Conservation (phyloP, 2,888 invertebrate species). For the Synanthedon vespiformis region DNA sequence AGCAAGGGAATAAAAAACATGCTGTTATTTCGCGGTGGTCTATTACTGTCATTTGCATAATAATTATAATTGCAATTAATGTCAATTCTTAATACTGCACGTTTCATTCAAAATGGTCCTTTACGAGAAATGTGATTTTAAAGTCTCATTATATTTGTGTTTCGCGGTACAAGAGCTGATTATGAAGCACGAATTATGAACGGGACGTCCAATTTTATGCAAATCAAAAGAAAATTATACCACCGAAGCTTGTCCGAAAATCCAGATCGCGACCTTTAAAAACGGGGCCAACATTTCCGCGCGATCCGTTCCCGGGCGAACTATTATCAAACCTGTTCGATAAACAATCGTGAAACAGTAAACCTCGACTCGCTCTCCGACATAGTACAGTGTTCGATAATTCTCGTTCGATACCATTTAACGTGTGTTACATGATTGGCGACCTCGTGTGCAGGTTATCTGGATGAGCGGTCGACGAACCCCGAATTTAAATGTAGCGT, state of each 20-base stretch:
- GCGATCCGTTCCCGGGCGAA: constrained; percentile 3
- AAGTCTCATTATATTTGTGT: background rate
- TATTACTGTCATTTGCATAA: no score
- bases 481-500: constrained; percentile 13
- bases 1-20: no score
- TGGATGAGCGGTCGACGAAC: constrained; percentile 13
- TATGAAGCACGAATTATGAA: background rate
- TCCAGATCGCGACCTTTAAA: constrained; percentile 35
- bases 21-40: no score
- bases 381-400: background rate
- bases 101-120: no score
- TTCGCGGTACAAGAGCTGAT: background rate
- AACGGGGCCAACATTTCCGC: constrained; percentile 29
- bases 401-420: background rate
- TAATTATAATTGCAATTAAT: no score
- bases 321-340: constrained; percentile 2
- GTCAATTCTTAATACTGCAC: no score
- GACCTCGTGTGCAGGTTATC: constrained; percentile 18
- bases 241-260: constrained; percentile 10
- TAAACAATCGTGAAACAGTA: constrained; percentile 5
- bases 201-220: constrained; percentile 14
- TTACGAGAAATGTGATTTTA: background rate
- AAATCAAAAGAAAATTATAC: constrained; percentile 13
- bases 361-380: background rate
- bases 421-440: background rate